Evolutionary conservation across 2,888 invertebrate genomes (phyloP).

Genomic region (Melanostoma mellinum): DNA sequence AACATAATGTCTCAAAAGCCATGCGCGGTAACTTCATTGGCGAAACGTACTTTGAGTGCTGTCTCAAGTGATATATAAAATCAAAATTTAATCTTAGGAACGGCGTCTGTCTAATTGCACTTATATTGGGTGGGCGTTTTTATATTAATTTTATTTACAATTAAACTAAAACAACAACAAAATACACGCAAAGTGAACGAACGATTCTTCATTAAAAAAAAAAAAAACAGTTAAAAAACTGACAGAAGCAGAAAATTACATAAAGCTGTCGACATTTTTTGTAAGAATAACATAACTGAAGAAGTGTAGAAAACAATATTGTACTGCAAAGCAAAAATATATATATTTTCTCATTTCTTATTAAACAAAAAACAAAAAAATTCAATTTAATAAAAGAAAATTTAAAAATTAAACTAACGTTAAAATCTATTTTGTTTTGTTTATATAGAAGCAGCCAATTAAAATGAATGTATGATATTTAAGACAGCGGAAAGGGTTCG

Average conservation of each 20-base stretch:
- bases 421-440: constrained; percentile 31
- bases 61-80: constrained; percentile 92
- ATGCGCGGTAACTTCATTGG: constrained; percentile 98
- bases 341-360: constrained; percentile 70
- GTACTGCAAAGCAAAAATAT: constrained; percentile 61
- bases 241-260: constrained; percentile 8
- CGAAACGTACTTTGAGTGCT: constrained; percentile 96
- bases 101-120: constrained; percentile 79
- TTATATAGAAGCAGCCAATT: neutral
- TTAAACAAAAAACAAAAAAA: constrained; percentile 59
- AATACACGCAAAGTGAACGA: constrained; percentile 44
- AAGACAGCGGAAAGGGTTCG: constrained; percentile 9
- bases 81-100: constrained; percentile 81
- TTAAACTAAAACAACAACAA: constrained; percentile 70
- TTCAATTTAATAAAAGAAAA: constrained; percentile 59
- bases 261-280: constrained; percentile 52
- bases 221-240: constrained; percentile 41
- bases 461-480: neutral
- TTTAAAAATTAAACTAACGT: constrained; percentile 41
- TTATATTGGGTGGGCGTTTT: constrained; percentile 80
- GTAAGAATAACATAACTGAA: constrained; percentile 64
- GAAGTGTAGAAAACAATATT: constrained; percentile 34
- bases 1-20: constrained; percentile 97
- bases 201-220: constrained; percentile 47
- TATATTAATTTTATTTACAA: constrained; percentile 80